phyloP scores from a whole-genome alignment of 2,797 vertebrate genomes.

The Setipinna tenuifilis region DNA sequence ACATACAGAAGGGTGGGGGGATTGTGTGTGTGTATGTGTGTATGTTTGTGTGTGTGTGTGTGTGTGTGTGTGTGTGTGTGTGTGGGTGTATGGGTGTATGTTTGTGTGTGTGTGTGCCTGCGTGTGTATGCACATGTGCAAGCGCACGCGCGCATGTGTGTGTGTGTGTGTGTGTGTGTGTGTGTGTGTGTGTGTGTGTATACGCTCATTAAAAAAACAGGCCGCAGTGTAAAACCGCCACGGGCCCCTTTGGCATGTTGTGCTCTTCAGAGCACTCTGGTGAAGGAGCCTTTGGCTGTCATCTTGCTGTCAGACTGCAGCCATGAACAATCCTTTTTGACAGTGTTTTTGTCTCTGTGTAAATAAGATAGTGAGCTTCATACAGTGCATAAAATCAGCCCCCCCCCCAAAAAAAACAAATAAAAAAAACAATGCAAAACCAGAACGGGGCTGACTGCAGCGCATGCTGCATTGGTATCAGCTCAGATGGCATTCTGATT shows the following conservation, averaged over 20 bases:
- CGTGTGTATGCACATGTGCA: no score
- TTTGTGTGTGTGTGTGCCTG: no score
- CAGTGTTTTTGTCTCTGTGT: neutral
- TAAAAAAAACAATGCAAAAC: no score
- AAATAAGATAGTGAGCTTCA: neutral
- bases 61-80: no score
- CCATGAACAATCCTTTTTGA: neutral
- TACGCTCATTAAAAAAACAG: neutral
- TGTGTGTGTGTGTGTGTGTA: slow-evolving; percentile 11
- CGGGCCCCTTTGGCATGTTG: neutral
- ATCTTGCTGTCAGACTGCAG: neutral
- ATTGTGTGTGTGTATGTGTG: no score
- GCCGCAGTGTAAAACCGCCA: neutral
- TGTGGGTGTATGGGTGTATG: no score
- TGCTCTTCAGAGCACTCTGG: neutral
- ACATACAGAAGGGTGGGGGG: no score
- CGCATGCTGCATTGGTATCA: neutral
- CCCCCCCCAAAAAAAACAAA: neutral
- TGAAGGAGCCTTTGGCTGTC: neutral
- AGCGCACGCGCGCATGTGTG: neutral
- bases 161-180: slow-evolving; percentile 14
- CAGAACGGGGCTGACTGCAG: neutral
- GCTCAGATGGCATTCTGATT: neutral
- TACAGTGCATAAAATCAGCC: neutral
- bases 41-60: no score